These are phyloP conservation scores for Xanthorhoe spadicearia DNA, from an alignment of 2,888 invertebrate genomes.

Conservation along the genomic window DNA sequence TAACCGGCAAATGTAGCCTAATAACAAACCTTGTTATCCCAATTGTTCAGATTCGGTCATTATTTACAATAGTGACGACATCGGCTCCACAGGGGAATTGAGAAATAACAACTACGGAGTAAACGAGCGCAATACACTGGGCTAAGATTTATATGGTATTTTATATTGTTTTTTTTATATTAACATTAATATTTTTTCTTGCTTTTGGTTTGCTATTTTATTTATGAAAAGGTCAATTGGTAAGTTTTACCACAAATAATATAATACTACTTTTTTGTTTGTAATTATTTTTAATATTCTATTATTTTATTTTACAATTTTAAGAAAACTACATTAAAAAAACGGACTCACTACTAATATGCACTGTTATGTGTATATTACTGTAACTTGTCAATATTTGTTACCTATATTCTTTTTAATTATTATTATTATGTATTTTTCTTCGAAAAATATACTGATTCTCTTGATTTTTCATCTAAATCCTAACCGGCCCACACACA, in stretches of 20 bases:
- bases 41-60: slow-evolving; percentile 22
- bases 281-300: no score
- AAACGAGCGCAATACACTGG: slow-evolving; percentile 68
- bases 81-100: slow-evolving; percentile 55
- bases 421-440: no score
- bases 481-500: slow-evolving; percentile 59
- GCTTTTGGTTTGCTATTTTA: no score
- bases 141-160: slow-evolving; percentile 2
- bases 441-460: background rate
- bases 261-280: no score
- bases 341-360: no score
- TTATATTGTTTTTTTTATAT: background rate
- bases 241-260: no score
- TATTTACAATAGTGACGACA: slow-evolving; percentile 35
- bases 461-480: slow-evolving; percentile 11
- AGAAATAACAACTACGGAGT: slow-evolving; percentile 65
- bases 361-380: no score
- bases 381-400: no score
- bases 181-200: background rate
- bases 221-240: no score
- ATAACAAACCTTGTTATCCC: slow-evolving; percentile 29
- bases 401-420: no score
- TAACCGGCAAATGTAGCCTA: slow-evolving; percentile 19
- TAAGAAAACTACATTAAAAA: no score
- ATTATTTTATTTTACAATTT: no score